These are phyloP conservation scores for Gisinianus flammeolus DNA, from an alignment of 2,888 invertebrate genomes.

Conservation along the genomic window DNA sequence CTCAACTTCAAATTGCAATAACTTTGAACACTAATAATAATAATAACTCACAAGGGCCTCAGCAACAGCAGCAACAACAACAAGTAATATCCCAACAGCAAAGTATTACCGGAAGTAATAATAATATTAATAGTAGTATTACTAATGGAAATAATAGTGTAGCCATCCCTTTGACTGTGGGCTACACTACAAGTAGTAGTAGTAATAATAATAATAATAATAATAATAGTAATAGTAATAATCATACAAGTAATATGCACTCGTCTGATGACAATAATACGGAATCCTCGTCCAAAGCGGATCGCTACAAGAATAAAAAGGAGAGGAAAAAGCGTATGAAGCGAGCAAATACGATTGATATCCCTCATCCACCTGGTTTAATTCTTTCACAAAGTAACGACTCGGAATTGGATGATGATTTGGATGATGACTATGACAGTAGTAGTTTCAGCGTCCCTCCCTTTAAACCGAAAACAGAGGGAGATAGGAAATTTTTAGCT, in stretches of 20 bases:
- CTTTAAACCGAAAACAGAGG: slow-evolving; percentile 80
- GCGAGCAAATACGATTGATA: slow-evolving; percentile 86
- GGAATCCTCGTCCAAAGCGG: slow-evolving; percentile 40
- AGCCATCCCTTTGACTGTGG: not conserved
- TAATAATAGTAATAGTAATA: slow-evolving; percentile 26
- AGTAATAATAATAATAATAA: slow-evolving; percentile 12
- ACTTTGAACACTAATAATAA: slow-evolving; percentile 57
- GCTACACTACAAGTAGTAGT: not conserved
- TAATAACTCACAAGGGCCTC: not conserved
- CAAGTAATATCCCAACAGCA: slow-evolving; percentile 6
- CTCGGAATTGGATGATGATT: slow-evolving; percentile 64
- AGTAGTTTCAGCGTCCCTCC: slow-evolving; percentile 23
- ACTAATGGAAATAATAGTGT: not conserved
- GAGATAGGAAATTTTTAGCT: slow-evolving; percentile 82
- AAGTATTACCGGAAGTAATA: slow-evolving; percentile 7
- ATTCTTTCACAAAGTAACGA: slow-evolving; percentile 59
- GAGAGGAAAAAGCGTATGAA: slow-evolving; percentile 80
- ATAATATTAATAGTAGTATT: not conserved
- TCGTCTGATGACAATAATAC: slow-evolving; percentile 29
- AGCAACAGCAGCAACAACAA: slow-evolving; percentile 16
- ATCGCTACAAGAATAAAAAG: slow-evolving; percentile 59
- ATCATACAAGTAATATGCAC: not conserved
- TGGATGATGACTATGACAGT: slow-evolving; percentile 59
- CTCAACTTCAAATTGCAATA: slow-evolving; percentile 59
- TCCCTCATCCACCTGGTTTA: slow-evolving; percentile 73